Conservation (phyloP, 1,140 invertebrate species). For the Danaus plexippus region DNA sequence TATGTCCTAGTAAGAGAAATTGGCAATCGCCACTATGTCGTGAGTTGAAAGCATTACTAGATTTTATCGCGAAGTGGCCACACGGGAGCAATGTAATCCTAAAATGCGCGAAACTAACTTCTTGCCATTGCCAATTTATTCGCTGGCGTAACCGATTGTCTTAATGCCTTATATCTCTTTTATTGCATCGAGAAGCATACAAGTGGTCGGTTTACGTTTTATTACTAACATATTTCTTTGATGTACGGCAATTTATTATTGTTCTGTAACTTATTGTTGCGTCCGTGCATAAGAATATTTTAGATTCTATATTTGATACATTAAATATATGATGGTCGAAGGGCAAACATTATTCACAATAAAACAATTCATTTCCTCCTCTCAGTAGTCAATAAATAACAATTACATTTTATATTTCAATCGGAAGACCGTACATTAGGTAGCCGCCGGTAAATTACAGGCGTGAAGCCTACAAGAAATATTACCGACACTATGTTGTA, state of each 20-base stretch:
- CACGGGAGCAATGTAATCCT: conserved; percentile 46
- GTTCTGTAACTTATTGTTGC: background rate
- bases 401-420: conserved; percentile 52
- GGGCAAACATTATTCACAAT: too few species aligned
- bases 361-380: background rate
- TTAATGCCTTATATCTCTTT: conserved; percentile 17
- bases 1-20: conserved; percentile 17
- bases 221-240: background rate
- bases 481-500: conserved; percentile 37
- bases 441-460: conserved; percentile 41
- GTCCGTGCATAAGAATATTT: too few species aligned
- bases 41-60: conserved; percentile 39
- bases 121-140: conserved; percentile 30
- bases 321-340: background rate
- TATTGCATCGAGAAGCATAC: conserved; percentile 18
- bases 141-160: conserved; percentile 29
- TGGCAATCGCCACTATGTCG: conserved; percentile 36
- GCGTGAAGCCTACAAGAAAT: conserved; percentile 48
- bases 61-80: conserved; percentile 49
- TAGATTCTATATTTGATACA: too few species aligned
- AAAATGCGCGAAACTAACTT: conserved; percentile 37
- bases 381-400: conserved; percentile 39
- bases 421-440: conserved; percentile 35
- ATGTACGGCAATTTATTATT: background rate
- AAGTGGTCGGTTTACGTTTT: conserved; percentile 16